phyloP scores from a whole-genome alignment of 2,113 vertebrate genomes.

The Silurus glanis region DNA sequence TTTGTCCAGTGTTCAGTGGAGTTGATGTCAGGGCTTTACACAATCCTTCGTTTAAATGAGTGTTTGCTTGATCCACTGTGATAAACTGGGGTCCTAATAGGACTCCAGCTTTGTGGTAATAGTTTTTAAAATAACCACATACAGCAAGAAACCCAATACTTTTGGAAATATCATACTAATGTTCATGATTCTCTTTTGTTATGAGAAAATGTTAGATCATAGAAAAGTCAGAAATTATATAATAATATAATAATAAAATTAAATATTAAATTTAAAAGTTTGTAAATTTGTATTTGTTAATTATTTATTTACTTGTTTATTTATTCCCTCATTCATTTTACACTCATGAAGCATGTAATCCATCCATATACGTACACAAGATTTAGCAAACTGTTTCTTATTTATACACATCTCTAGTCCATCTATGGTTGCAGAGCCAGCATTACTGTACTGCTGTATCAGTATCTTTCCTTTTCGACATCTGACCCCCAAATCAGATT shows the following conservation, averaged over 20 bases:
- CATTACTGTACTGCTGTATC: conserved; percentile 15
- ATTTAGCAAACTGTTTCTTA: too few relatives aligned
- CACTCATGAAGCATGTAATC: not conserved
- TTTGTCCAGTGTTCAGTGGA: too few relatives aligned
- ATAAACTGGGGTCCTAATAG: not conserved
- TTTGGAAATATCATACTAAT: too few relatives aligned
- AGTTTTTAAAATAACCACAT: too few relatives aligned
- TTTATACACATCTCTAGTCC: not conserved
- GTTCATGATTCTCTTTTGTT: not conserved
- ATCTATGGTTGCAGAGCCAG: conserved; percentile 2
- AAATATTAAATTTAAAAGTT: too few relatives aligned
- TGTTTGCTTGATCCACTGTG: not conserved
- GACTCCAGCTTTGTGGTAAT: too few relatives aligned
- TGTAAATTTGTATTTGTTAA: too few relatives aligned
- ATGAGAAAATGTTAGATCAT: not conserved
- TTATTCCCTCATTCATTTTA: too few relatives aligned
- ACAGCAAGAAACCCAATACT: too few relatives aligned
- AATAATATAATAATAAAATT: too few relatives aligned
- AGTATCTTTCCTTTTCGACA: conserved; percentile 11
- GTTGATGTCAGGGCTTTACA: too few relatives aligned
- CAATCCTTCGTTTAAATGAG: not conserved
- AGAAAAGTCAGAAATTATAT: not conserved
- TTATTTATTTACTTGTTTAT: too few relatives aligned
- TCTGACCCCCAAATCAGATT: conserved; percentile 28
- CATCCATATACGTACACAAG: not conserved